phyloP scores from a whole-genome alignment of 1,140 invertebrate genomes.

The Polyergus mexicanus region DNA sequence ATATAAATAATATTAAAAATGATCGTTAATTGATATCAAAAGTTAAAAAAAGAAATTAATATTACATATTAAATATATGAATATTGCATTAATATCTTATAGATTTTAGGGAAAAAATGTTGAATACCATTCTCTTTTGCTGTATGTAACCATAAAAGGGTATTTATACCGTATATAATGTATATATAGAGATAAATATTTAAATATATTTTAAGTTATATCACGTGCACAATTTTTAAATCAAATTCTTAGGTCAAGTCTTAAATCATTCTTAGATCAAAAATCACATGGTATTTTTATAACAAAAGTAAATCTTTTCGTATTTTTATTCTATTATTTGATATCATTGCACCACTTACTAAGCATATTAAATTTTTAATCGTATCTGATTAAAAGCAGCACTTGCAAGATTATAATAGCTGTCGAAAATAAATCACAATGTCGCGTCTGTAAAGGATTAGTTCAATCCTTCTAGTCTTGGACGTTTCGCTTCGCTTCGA shows the following conservation, averaged over 20 bases:
- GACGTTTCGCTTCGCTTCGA: slow-evolving; percentile 23
- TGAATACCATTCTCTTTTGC: neutral
- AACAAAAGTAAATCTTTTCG: neutral
- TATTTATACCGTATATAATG: neutral
- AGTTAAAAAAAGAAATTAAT: neutral
- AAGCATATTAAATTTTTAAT: neutral
- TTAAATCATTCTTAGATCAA: too few relatives aligned
- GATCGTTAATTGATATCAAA: slow-evolving; percentile 13
- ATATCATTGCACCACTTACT: neutral
- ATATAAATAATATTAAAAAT: neutral
- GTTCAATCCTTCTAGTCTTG: neutral
- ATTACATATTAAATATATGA: neutral
- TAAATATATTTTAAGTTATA: neutral
- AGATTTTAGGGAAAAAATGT: neutral
- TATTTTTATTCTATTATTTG: neutral
- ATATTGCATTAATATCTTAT: neutral
- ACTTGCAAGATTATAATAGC: neutral
- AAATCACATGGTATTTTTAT: neutral
- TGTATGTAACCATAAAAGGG: neutral
- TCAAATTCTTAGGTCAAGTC: neutral
- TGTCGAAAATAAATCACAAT: neutral
- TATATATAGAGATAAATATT: too few relatives aligned
- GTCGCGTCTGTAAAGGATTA: neutral
- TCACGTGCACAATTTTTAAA: neutral
- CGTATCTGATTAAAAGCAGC: neutral